A percentile compares a stretch with the other conserved stretches of the same genome.
Evolutionary conservation across 2,797 vertebrate species (phyloP).

Genomic region (Pseudomugil tenellus): DNA sequence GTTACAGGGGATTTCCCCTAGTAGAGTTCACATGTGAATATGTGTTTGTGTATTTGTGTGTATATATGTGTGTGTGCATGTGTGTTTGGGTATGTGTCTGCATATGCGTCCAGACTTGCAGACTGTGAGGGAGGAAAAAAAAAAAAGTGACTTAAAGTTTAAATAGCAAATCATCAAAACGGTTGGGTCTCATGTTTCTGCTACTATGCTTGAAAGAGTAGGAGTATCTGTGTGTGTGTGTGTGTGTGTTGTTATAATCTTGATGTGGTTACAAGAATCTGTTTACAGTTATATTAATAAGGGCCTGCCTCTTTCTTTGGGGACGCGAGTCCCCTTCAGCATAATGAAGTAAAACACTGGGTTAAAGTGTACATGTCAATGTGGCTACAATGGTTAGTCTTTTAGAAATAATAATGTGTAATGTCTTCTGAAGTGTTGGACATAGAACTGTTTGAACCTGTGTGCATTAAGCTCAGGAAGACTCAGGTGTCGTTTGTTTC

Average conservation of each 20-base stretch:
- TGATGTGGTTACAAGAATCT: constrained; percentile 6
- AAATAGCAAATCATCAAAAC: constrained; percentile 50
- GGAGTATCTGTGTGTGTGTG: constrained; percentile 1
- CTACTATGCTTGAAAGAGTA: not conserved
- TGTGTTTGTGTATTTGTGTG: constrained; percentile 5
- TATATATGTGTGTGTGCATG: not conserved
- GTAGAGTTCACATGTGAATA: constrained; percentile 23
- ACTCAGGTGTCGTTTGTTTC: constrained; percentile 57
- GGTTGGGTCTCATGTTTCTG: constrained; percentile 23
- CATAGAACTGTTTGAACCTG: constrained; percentile 10
- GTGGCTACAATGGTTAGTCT: not conserved
- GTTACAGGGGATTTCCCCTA: constrained; percentile 66
- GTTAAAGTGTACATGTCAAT: not conserved
- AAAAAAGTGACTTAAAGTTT: constrained; percentile 48
- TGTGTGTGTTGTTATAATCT: not conserved
- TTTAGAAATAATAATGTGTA: not conserved
- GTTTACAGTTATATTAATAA: not conserved
- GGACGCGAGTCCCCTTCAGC: not conserved
- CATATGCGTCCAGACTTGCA: constrained; percentile 52
- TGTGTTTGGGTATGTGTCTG: constrained; percentile 23
- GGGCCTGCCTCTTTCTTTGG: not conserved
- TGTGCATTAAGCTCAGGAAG: constrained; percentile 23
- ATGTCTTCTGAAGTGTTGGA: not conserved
- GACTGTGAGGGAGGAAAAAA: constrained; percentile 53
- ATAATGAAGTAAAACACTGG: not conserved